Evolutionary conservation across 2,888 invertebrate species (phyloP).

Genomic region (Hirtodrosophila confusa): DNA sequence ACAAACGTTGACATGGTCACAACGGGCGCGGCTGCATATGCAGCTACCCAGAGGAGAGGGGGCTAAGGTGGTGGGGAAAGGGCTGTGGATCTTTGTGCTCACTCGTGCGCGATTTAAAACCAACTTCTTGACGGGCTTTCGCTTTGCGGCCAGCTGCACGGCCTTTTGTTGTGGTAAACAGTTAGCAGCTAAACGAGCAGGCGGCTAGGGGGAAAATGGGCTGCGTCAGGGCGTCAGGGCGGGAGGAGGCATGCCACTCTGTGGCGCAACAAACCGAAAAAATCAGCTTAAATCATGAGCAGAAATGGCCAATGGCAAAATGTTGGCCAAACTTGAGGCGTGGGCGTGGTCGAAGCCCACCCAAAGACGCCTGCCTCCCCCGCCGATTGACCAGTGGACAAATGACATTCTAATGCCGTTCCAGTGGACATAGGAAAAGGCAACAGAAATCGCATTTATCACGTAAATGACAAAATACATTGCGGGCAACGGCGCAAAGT

Average conservation of each 20-base stretch:
- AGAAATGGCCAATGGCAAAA: slow-evolving; percentile 11
- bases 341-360: slow-evolving; percentile 26
- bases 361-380: neutral
- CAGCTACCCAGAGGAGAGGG: slow-evolving; percentile 19
- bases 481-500: slow-evolving; percentile 20
- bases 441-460: slow-evolving; percentile 70
- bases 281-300: slow-evolving; percentile 60
- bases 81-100: slow-evolving; percentile 43
- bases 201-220: neutral
- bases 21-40: slow-evolving; percentile 54
- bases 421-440: slow-evolving; percentile 35
- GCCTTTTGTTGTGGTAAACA: slow-evolving; percentile 71
- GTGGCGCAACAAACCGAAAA: slow-evolving; percentile 17
- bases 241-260: too few species aligned
- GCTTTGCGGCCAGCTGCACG: slow-evolving; percentile 57
- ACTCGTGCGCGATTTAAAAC: slow-evolving; percentile 71
- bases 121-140: slow-evolving; percentile 67
- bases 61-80: slow-evolving; percentile 1
- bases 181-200: slow-evolving; percentile 37
- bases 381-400: slow-evolving; percentile 24
- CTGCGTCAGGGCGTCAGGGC: slow-evolving; percentile 13
- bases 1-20: slow-evolving; percentile 62
- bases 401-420: slow-evolving; percentile 71
- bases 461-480: slow-evolving; percentile 73
- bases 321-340: slow-evolving; percentile 29